Evolutionary conservation across 2,888 invertebrate genomes (phyloP).

Genomic region (Gymnoscelis rufifasciata): DNA sequence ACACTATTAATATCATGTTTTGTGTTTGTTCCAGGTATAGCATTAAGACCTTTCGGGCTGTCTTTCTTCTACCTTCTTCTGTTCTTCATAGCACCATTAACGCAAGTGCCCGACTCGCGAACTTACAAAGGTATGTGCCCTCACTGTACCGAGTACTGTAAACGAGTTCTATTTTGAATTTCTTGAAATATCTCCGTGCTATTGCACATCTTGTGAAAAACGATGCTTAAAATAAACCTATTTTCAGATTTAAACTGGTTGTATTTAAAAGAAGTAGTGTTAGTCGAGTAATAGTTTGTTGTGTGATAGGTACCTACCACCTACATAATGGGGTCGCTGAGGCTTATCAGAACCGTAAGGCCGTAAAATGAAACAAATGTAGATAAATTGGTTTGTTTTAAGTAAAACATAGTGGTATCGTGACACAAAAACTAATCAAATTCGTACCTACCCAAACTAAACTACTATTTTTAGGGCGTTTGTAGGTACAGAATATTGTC

Average conservation of each 20-base stretch:
- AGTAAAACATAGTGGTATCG: conserved; percentile 9
- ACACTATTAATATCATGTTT: not conserved
- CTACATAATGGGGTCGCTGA: conserved; percentile 21
- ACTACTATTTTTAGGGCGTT: not conserved
- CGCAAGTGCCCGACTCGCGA: conserved; percentile 84
- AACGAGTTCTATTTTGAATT: not conserved
- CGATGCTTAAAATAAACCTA: too few species aligned
- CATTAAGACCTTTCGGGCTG: conserved; percentile 89
- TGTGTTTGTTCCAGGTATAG: conserved; percentile 82
- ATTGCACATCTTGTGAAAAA: not conserved
- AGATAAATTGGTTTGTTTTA: conserved; percentile 16
- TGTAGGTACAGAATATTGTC: not conserved
- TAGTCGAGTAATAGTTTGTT: not conserved
- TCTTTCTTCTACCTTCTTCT: conserved; percentile 89
- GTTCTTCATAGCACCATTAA: conserved; percentile 86
- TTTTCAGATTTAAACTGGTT: too few species aligned
- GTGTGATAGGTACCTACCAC: conserved; percentile 13
- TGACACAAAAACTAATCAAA: conserved; percentile 6
- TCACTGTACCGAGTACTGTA: not conserved
- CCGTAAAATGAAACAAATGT: conserved; percentile 15
- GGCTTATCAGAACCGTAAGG: conserved; percentile 20
- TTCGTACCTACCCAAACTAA: not conserved
- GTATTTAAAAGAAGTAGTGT: too few species aligned
- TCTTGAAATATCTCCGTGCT: not conserved
- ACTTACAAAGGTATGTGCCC: conserved; percentile 80